These are phyloP conservation scores for Bradypodion ventrale DNA, from an alignment of 2,797 vertebrate genomes.

Conservation along the genomic window DNA sequence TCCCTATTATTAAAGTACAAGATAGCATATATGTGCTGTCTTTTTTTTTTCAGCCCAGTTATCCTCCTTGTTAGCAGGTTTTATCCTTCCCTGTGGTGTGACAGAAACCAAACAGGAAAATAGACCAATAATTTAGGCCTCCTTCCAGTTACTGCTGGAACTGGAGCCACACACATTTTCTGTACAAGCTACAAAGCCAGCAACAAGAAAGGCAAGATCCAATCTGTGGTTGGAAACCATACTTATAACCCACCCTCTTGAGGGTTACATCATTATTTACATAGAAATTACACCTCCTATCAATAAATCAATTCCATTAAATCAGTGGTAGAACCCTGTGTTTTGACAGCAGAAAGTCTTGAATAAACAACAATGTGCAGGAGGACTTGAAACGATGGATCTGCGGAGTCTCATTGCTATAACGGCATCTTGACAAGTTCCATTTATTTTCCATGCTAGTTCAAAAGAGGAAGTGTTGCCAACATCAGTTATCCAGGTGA, in stretches of 20 bases:
- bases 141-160: slow-evolving; percentile 9
- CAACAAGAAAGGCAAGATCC: slow-evolving; percentile 4
- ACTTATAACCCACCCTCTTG: slow-evolving; percentile 10
- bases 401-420: slow-evolving; percentile 20
- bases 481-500: slow-evolving; percentile 20
- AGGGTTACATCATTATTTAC: slow-evolving; percentile 45
- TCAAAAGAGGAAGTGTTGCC: slow-evolving; percentile 1
- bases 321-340: slow-evolving; percentile 6
- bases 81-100: slow-evolving; percentile 7
- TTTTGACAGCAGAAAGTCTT: slow-evolving; percentile 35
- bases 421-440: slow-evolving; percentile 23
- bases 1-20: neutral
- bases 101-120: slow-evolving; percentile 6
- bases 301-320: slow-evolving; percentile 41
- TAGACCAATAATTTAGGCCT: slow-evolving; percentile 18
- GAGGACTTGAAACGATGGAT: slow-evolving; percentile 12
- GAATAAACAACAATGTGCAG: slow-evolving; percentile 32
- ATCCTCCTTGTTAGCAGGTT: slow-evolving; percentile 26
- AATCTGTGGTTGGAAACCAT: slow-evolving; percentile 14
- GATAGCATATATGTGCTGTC: neutral
- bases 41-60: neutral
- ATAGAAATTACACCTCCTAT: slow-evolving; percentile 31
- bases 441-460: slow-evolving; percentile 22
- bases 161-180: neutral
- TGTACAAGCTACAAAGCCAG: neutral